phyloP scores from a whole-genome alignment of 2,888 invertebrate species.

The Callyntrura sp. region DNA sequence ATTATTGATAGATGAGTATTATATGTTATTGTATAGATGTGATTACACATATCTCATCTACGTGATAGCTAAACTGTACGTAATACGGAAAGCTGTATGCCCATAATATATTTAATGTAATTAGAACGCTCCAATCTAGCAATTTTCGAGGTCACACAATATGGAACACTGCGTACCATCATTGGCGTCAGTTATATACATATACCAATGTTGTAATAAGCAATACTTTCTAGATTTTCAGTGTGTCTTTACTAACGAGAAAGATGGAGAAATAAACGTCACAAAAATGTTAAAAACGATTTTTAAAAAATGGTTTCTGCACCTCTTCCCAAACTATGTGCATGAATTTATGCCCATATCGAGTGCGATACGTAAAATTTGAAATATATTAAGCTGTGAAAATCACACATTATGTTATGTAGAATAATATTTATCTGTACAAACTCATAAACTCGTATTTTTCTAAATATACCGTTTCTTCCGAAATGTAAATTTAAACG shows the following conservation, averaged over 20 bases:
- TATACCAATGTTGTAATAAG: not conserved
- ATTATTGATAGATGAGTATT: no score
- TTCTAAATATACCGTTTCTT: no score
- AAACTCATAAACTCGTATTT: no score
- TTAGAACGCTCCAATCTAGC: not conserved
- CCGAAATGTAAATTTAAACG: no score
- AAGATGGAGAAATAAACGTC: not conserved
- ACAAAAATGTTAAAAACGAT: slow-evolving; percentile 5
- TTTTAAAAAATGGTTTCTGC: not conserved
- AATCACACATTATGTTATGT: no score
- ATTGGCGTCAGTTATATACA: not conserved
- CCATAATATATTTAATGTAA: not conserved
- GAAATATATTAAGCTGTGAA: no score
- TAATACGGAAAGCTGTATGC: not conserved
- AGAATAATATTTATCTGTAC: no score
- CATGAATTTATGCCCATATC: no score
- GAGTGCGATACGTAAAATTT: no score
- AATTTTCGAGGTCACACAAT: not conserved
- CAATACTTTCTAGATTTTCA: not conserved
- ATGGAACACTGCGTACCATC: not conserved
- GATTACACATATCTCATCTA: no score
- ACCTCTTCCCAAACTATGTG: no score
- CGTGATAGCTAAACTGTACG: not conserved
- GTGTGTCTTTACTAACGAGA: slow-evolving; percentile 14
- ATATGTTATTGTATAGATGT: no score